Conservation (phyloP, 2,113 vertebrate genomes). For the Orthonyx spaldingii region DNA sequence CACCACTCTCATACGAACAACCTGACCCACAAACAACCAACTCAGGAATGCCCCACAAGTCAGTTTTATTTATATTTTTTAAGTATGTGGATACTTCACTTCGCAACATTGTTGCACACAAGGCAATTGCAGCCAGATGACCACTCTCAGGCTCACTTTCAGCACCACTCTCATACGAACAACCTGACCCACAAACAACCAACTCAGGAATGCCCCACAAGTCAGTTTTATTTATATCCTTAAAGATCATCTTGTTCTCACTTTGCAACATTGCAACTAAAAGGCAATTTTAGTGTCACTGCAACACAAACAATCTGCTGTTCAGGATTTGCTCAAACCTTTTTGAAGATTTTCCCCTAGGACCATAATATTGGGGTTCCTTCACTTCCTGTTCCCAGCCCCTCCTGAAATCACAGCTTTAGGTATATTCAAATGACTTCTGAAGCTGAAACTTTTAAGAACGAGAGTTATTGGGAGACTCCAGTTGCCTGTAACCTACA, state of each 20-base stretch:
- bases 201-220: no score
- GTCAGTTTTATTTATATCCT: not conserved
- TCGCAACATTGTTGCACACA: accelerated
- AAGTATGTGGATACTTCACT: accelerated
- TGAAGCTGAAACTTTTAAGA: not conserved
- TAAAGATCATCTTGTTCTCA: no score
- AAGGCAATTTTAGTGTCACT: no score
- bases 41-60: accelerated
- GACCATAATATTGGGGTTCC: accelerated
- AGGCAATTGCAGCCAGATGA: not conserved
- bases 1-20: accelerated
- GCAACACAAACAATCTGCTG: no score
- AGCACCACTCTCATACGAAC: accelerated
- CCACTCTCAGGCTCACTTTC: accelerated
- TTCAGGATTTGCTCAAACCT: accelerated
- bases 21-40: no score
- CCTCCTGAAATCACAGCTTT: not conserved
- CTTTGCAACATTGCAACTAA: no score
- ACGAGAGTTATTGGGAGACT: accelerated
- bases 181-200: no score
- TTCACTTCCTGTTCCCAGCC: not conserved
- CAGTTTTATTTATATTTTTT: not conserved
- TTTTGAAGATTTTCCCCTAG: not conserved
- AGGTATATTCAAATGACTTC: accelerated
- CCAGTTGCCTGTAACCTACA: accelerated